phyloP scores from a whole-genome alignment of 64 coral and sea anemone genomes.

The Porites australiensis region DNA sequence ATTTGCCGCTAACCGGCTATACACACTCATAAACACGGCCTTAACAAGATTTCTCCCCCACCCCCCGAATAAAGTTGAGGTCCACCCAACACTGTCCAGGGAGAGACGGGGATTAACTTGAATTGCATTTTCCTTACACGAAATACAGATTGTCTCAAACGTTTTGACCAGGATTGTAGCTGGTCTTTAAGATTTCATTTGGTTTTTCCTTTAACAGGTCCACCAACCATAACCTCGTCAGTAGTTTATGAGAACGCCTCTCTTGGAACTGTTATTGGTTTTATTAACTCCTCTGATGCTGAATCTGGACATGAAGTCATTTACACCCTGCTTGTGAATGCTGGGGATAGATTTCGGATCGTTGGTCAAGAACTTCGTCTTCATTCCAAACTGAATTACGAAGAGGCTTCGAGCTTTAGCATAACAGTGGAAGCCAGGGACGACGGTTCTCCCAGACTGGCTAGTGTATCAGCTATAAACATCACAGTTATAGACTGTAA shows the following conservation, averaged over 20 bases:
- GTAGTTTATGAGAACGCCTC: constrained; percentile 72
- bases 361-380: constrained; percentile 28
- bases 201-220: constrained; percentile 21
- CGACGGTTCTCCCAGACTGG: constrained; percentile 62
- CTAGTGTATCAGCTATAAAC: constrained; percentile 23
- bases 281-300: constrained; percentile 71
- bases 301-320: constrained; percentile 59
- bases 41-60: too few species aligned
- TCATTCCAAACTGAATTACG: constrained; percentile 65
- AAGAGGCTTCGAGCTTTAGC: constrained; percentile 8
- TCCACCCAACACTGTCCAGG: too few species aligned
- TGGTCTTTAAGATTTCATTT: not conserved
- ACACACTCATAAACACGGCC: too few species aligned
- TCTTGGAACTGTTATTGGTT: constrained; percentile 48
- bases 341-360: constrained; percentile 68
- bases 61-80: too few species aligned
- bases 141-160: too few species aligned
- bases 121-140: too few species aligned
- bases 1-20: too few species aligned
- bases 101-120: too few species aligned
- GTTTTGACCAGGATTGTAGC: not conserved
- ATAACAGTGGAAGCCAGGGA: constrained; percentile 73
- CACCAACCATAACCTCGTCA: constrained; percentile 46
- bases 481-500: constrained; percentile 76
- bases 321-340: constrained; percentile 70